Evolutionary conservation across 1,140 invertebrate species (phyloP).

Genomic region (Anoplolepis gracilipes): DNA sequence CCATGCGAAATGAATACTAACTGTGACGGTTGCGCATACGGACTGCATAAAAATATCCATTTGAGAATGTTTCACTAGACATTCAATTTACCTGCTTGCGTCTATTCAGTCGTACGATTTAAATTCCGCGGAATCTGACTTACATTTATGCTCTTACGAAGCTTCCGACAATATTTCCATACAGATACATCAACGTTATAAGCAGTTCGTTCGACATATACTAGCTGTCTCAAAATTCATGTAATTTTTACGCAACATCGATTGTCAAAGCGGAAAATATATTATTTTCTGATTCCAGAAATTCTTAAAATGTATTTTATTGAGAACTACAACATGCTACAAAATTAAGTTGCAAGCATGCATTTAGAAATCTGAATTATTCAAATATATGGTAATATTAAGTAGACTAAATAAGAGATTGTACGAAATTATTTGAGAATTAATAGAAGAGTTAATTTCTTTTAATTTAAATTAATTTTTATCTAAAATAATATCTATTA

Average conservation of each 20-base stretch:
- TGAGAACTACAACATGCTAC: background rate
- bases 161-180: conserved; percentile 12
- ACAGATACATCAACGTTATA: conserved; percentile 9
- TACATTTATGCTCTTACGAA: conserved; percentile 50
- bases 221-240: conserved; percentile 5
- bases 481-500: background rate
- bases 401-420: background rate
- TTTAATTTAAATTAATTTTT: background rate
- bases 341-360: background rate
- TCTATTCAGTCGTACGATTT: conserved; percentile 56
- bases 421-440: background rate
- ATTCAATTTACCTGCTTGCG: conserved; percentile 42
- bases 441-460: background rate
- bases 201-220: background rate
- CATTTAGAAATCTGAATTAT: conserved; percentile 9
- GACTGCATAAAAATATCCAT: conserved; percentile 44
- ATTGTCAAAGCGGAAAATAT: background rate
- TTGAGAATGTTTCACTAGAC: conserved; percentile 53
- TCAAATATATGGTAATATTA: background rate
- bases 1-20: conserved; percentile 51
- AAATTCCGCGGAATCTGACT: conserved; percentile 46
- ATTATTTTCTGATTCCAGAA: background rate
- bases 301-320: background rate
- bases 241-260: background rate
- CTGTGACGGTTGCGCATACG: conserved; percentile 40